Base-by-base conservation (phyloP, 1,140 invertebrate genomes). In the Neodiprion lecontei region DNA sequence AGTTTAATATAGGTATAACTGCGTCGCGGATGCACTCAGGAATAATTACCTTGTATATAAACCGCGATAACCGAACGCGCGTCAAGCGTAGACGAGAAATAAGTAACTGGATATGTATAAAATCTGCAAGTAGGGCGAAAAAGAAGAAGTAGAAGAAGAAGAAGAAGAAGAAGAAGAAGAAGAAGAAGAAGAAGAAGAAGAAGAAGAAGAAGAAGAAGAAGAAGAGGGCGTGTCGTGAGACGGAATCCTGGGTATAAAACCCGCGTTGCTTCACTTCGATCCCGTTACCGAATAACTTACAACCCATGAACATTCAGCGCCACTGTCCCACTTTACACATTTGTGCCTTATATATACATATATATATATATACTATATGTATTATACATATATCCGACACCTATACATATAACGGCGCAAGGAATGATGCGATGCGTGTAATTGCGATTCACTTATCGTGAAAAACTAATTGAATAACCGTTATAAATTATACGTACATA, bases 221-320 rank as follows among this genome's bases (percentile, higher is more conserved):
- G 14, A 50, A 21, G 40, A 48, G 9, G 17, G 71, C 53, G 53
- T 66, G 71, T 72, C 23, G 28, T 28, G 17, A 40, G 61, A 72
- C 48, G 28, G 11, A 11, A 61, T 65, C 23, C 47, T 66, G 5
- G 49, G 61, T 47, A 72, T 7, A 72, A n/a, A 65, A 40, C 28
- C 53, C 50, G 71, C 53, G 48, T 61, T 61, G 53, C 53, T 61
- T 61, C 53, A 61, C 53, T 61, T 61, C 53, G 53, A 61, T 61
- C 53, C 53, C 53, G 53, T 61, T 61, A 61, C 53, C 53, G 53
- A 61, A 61, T 61, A 61, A 61, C 53, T 61, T 61, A 61, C 53
- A 61, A 61, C 28, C 28, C n/a, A 61, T 61, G 9, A 12, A 9
- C 53, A 61, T 61, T 61, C 53, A 61, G n/a, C 53, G 11, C n/a